Evolutionary conservation across 2,113 vertebrate species (phyloP).

Genomic region (Lamprologus lemairii): DNA sequence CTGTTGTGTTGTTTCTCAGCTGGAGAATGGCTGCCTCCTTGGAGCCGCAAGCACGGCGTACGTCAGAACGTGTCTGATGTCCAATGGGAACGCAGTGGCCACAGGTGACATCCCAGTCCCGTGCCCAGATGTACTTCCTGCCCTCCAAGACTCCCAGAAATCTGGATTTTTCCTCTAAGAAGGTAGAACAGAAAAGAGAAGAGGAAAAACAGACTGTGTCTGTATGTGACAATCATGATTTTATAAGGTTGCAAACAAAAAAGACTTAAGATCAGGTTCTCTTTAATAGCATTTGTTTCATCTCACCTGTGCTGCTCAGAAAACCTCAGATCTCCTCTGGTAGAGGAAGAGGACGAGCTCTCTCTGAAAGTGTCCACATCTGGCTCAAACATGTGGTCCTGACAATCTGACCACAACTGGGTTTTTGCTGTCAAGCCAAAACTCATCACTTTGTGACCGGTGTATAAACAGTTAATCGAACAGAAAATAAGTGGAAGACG

Average conservation of each 20-base stretch:
- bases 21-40: conserved; percentile 16
- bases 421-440: neutral
- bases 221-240: neutral
- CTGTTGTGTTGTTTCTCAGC: conserved; percentile 39
- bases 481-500: neutral
- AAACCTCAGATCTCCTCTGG: neutral
- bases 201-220: neutral
- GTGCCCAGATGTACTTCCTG: conserved; percentile 4
- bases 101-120: neutral
- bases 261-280: neutral
- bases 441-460: neutral
- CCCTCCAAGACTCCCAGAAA: conserved; percentile 43
- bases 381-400: neutral
- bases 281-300: neutral
- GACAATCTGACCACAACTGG: neutral
- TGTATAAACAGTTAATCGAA: neutral
- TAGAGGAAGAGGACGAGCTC: neutral
- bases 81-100: neutral
- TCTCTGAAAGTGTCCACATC: neutral
- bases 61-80: conserved; percentile 23
- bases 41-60: conserved; percentile 19
- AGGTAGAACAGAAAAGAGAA: neutral
- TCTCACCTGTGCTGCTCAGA: neutral
- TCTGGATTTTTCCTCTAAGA: conserved; percentile 62
- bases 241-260: neutral